Conservation (phyloP, 2,797 vertebrate species). For the Aulostomus chinensis region DNA sequence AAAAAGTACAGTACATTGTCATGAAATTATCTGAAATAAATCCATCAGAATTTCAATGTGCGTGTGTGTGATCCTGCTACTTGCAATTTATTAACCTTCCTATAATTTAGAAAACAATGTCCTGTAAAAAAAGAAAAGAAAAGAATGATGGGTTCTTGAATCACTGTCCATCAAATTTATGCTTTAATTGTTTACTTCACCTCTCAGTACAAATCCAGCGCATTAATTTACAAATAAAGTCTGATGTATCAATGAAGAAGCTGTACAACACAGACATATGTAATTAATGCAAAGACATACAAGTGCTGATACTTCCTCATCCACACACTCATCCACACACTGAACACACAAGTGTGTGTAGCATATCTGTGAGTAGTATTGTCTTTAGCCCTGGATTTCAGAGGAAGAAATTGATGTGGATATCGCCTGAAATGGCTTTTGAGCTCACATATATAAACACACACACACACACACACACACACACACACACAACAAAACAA, state of each 20-base stretch:
- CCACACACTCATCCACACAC: neutral
- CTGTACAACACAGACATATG: too few species aligned
- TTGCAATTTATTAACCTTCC: neutral
- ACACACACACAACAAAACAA: constrained; percentile 16
- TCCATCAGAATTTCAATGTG: neutral
- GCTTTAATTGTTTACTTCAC: too few species aligned
- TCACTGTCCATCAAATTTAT: too few species aligned
- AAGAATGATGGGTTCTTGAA: neutral
- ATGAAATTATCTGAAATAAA: neutral
- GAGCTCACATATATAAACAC: constrained; percentile 1
- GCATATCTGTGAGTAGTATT: constrained; percentile 4
- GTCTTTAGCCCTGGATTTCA: constrained; percentile 6
- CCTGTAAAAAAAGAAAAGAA: neutral
- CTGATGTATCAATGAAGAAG: too few species aligned
- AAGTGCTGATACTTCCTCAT: neutral
- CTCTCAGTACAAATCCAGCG: too few species aligned
- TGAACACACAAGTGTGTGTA: neutral
- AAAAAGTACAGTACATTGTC: too few species aligned
- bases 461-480: constrained; percentile 10
- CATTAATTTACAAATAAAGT: too few species aligned
- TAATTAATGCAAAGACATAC: too few species aligned
- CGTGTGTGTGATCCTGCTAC: neutral
- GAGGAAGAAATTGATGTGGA: constrained; percentile 28
- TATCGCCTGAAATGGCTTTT: constrained; percentile 31
- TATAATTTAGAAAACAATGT: neutral